Evolutionary conservation across 2,888 invertebrate species (phyloP).

Genomic region (Pachymerium ferrugineum): DNA sequence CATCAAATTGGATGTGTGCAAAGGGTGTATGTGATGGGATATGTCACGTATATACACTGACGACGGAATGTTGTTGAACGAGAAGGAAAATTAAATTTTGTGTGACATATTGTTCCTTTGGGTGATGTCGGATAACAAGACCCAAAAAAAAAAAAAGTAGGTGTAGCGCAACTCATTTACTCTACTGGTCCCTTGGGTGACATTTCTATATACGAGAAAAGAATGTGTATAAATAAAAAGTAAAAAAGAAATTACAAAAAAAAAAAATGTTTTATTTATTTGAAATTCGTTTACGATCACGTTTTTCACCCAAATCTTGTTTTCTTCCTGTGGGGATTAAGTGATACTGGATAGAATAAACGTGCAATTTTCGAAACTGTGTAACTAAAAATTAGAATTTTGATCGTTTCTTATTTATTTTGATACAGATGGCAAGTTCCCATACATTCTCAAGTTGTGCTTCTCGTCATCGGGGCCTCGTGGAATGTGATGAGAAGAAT

Average conservation of each 20-base stretch:
- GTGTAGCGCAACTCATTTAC: background rate
- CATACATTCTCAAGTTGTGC: conserved; percentile 96
- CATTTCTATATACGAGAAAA: background rate
- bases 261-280: conserved; percentile 15
- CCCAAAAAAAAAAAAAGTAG: background rate
- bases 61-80: background rate
- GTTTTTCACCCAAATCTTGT: background rate
- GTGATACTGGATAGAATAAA: background rate
- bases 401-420: conserved; percentile 37
- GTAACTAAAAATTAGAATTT: background rate
- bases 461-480: conserved; percentile 70
- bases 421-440: conserved; percentile 86
- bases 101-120: conserved; percentile 13
- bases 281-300: background rate
- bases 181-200: background rate
- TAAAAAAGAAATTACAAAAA: background rate
- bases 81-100: background rate
- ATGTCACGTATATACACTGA: conserved; percentile 5
- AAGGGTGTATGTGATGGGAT: background rate
- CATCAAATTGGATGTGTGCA: background rate
- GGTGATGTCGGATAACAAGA: conserved; percentile 4
- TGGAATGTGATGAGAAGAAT: conserved; percentile 6
- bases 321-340: background rate
- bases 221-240: background rate
- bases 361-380: background rate